phyloP scores from a whole-genome alignment of 2,888 invertebrate species.

The Brachycybe producta region DNA sequence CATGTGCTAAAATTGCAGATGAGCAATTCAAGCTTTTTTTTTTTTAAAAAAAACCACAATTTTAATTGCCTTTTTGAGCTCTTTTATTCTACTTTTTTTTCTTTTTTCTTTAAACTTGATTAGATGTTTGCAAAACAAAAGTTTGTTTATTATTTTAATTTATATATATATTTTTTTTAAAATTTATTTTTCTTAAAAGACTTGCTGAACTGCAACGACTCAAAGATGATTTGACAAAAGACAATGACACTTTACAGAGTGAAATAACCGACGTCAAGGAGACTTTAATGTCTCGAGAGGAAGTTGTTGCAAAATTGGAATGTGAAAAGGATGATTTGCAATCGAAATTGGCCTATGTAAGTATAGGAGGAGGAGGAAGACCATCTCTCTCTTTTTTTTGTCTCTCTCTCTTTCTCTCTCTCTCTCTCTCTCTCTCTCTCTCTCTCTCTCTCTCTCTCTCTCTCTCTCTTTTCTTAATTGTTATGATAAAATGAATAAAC shows the following conservation, averaged over 20 bases:
- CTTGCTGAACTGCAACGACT: conserved; percentile 5
- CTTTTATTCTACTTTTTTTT: no score
- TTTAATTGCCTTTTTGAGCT: no score
- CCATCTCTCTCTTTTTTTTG: not conserved
- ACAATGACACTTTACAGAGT: not conserved
- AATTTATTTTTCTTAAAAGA: no score
- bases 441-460: not conserved
- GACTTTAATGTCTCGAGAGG: not conserved
- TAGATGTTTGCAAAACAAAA: no score
- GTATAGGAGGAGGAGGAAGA: not conserved
- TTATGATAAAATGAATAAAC: not conserved
- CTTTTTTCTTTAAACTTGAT: no score
- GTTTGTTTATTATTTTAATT: no score
- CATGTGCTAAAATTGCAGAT: no score
- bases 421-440: not conserved
- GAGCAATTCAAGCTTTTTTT: no score
- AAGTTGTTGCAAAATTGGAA: not conserved
- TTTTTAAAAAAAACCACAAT: no score
- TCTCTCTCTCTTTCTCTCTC: not conserved
- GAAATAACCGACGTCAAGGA: conserved; percentile 7
- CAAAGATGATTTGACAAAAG: conserved; percentile 5
- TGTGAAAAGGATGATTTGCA: not conserved
- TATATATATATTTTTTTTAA: no score
- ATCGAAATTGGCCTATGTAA: conserved; percentile 7
- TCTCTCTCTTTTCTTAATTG: not conserved